Conservation (phyloP, 1,140 invertebrate species). For the Galendromus occidentalis region DNA sequence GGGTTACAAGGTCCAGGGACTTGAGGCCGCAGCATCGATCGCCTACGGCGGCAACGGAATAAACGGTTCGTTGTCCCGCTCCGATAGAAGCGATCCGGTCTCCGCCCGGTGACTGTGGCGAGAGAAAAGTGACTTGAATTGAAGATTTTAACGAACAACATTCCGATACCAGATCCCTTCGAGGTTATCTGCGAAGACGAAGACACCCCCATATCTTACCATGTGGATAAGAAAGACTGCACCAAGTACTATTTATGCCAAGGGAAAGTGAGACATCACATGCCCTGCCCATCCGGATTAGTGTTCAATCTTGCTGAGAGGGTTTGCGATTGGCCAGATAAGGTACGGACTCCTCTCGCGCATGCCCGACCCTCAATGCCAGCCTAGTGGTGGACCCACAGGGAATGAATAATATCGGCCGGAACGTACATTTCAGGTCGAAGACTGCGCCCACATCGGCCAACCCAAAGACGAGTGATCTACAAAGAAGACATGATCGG, state of each 20-base stretch:
- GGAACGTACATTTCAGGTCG: neutral
- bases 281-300: constrained; percentile 82
- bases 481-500: no score
- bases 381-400: no score
- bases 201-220: constrained; percentile 80
- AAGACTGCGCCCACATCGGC: constrained; percentile 4
- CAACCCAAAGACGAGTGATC: neutral
- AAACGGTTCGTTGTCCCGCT: neutral
- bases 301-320: constrained; percentile 83
- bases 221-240: constrained; percentile 69
- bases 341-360: no score
- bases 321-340: constrained; percentile 88
- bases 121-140: neutral
- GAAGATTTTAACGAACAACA: neutral
- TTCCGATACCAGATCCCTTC: constrained; percentile 24
- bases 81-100: no score
- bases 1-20: constrained; percentile 59
- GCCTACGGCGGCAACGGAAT: neutral
- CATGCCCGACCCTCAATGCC: no score
- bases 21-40: constrained; percentile 37
- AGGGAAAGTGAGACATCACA: constrained; percentile 66
- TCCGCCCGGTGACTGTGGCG: neutral
- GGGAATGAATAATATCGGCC: no score
- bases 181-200: constrained; percentile 74
- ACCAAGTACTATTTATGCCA: constrained; percentile 89